Evolutionary conservation across 1,140 invertebrate genomes (phyloP), one percentile per base, ranked within the genome.

Genomic region (Streblospio benedicti): DNA sequence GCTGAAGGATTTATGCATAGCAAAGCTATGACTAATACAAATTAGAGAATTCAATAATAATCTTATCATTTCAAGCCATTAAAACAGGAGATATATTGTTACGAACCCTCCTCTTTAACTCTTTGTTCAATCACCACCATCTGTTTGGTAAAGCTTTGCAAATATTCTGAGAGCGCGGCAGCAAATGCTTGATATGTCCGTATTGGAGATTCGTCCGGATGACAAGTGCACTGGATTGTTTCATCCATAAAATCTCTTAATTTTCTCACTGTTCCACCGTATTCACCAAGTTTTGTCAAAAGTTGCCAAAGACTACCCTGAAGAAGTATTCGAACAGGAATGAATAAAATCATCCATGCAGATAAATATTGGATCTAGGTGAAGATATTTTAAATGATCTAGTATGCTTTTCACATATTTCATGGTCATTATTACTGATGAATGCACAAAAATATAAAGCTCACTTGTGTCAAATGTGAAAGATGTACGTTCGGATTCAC

Each of bases 31-130:
- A n/a, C n/a, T n/a, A n/a, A n/a, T n/a, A n/a, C n/a, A n/a, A n/a
- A n/a, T n/a, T n/a, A n/a, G n/a, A n/a, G n/a, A n/a, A n/a, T n/a
- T n/a, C n/a, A n/a, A n/a, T n/a, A n/a, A n/a, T n/a, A n/a, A n/a
- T n/a, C n/a, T n/a, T n/a, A n/a, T n/a, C n/a, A n/a, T n/a, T n/a
- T n/a, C n/a, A n/a, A n/a, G n/a, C n/a, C n/a, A n/a, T n/a, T n/a
- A 0, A 63, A 61, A 55, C 45, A 51, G 30, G 25, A 59, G 27
- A 47, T 25, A 47, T 4, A 47, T 18, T n/a, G 44, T 47, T 20
- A 47, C 9, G 9, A 47, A 47, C 44, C 44, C 27, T 47, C n/a
- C 27, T 4, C n/a, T 9, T 25, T 9, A 5, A 47, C 44, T 6
- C 4, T 52, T 30, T 52, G 25, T 30, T 52, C 50, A 25, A 52